Evolutionary conservation across 2,797 vertebrate species (phyloP), one percentile per base, ranked within the genome.

Genomic region (Periophthalmus magnuspinnatus): DNA sequence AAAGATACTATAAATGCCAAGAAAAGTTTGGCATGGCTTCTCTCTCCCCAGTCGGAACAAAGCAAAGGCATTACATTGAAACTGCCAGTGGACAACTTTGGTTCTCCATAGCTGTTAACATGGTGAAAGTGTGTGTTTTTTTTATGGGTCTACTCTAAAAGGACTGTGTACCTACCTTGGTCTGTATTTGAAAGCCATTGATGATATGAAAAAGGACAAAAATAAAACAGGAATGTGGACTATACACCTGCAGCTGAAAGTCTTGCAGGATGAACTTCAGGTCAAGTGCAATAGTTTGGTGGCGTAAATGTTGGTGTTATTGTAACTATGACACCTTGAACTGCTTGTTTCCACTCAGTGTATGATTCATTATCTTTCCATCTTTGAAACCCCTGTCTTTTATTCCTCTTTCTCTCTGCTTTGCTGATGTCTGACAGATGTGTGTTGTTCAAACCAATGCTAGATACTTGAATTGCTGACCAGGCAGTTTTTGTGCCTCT

Each of bases 401-500:
- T 78, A 68, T 69, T 70, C 70, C 74, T 75, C 63, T 54, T 36
- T 19, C 70, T 73, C 68, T 85, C 79, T 85, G 86, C 87, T 84
- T 89, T 80, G 85, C 87, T 88, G 81, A 86, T 83, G 87, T 90
- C 86, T 79, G 81, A 90, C 85, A 76, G 80, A 86, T 77, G 78
- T 80, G 85, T 81, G 82, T 84, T 70, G 82, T 91, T 76, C 71
- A 74, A 86, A 89, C 81, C 78, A 81, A 88, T 86, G 85, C 86
- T 86, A 90, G 89, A 89, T 90, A 90, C 89, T 84, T 90, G 84
- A 90, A 92, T 88, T 83, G 87, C 89, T 90, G 86, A 84, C 90
- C 77, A 84, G 88, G 85, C 86, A 73, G 82, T 81, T 86, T 85
- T 74, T 76, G 82, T 90, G 91, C 91, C 89, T 93, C 90, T 86